Evolutionary conservation across 2,797 vertebrate genomes (phyloP), one percentile per base, ranked within the genome.

Genomic region (Gadopsis bispinosus): DNA sequence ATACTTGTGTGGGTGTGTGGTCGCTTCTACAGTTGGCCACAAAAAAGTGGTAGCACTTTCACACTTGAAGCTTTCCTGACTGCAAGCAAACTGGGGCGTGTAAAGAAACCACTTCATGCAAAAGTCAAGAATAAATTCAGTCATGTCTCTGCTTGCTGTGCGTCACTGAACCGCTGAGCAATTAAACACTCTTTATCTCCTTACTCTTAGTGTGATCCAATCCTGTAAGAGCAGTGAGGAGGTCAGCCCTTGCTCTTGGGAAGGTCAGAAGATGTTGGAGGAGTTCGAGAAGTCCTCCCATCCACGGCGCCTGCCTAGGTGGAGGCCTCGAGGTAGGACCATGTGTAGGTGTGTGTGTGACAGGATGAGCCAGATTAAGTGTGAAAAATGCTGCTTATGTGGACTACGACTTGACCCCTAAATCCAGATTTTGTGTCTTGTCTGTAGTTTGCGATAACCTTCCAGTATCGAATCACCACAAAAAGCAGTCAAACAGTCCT

Each of bases 251-350:
- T 72, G 97, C 61, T 96, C 95, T 67, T 91, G 89, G 77, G 93
- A 95, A 51, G 95, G 92, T 78, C 96, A 97, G 94, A 96, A 91
- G 87, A 94, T 94, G 90, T 87, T 96, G 69, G 94, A 95, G 54
- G 96, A 94, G 83, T 93, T 96, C 4, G 95, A 96, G 80, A 95
- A 94, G 53, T 96, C 96, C 96, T 41, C 95, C 96, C 82, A 96
- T 97, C 92, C 96, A 92, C 43, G 96, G 96, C 20, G 91, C 95
- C 84, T 97, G 96, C 80, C 77, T 96, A 83, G 96, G 95, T 73
- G 96, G 96, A 86, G 96, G 96, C 43, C 92, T 97, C 77, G 95
- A 97, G 95, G 96, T 97, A 91, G 2, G 31, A 14, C 3, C 0
- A 0, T 47, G 26, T 53, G n/a, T 48, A 39, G 41, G 14, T 16